Percentiles rank a stretch among this genome's conserved stretches.
Evolutionary conservation across 1,140 invertebrate genomes (phyloP).

Genomic region (Laodelphax striatellus): DNA sequence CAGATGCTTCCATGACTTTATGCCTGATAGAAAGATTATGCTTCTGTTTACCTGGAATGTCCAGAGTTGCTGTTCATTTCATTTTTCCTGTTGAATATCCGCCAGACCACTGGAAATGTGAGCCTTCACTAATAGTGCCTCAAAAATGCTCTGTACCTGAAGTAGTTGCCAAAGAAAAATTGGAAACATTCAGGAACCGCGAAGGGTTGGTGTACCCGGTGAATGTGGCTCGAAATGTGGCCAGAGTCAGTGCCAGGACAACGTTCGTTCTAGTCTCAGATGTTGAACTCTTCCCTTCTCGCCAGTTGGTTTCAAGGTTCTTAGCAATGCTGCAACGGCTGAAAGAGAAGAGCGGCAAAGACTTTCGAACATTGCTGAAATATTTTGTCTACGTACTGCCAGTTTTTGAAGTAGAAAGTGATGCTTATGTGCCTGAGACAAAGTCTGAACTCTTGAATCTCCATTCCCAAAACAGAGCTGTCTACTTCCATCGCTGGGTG

Average conservation of each 20-base stretch:
- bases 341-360: slow-evolving; percentile 10
- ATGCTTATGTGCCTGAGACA: slow-evolving; percentile 41
- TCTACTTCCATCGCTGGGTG: slow-evolving; percentile 42
- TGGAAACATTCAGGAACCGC: slow-evolving; percentile 15
- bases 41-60: slow-evolving; percentile 48
- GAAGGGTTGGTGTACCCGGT: slow-evolving; percentile 51
- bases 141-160: slow-evolving; percentile 12
- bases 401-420: slow-evolving; percentile 57
- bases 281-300: slow-evolving; percentile 60
- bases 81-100: slow-evolving; percentile 41
- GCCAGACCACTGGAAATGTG: slow-evolving; percentile 19
- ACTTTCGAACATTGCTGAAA: slow-evolving; percentile 5
- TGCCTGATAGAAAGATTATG: slow-evolving; percentile 48
- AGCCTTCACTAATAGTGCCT: slow-evolving; percentile 4
- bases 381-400: slow-evolving; percentile 51
- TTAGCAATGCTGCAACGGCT: slow-evolving; percentile 40
- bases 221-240: slow-evolving; percentile 61
- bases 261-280: slow-evolving; percentile 61
- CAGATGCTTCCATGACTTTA: slow-evolving; percentile 48
- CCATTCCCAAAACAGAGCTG: slow-evolving; percentile 31
- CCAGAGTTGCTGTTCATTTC: slow-evolving; percentile 56
- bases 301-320: slow-evolving; percentile 47
- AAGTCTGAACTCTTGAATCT: slow-evolving; percentile 40
- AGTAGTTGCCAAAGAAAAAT: slow-evolving; percentile 3
- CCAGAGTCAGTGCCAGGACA: slow-evolving; percentile 45